phyloP scores from a whole-genome alignment of 2,113 vertebrate species.

The Hylia prasina region DNA sequence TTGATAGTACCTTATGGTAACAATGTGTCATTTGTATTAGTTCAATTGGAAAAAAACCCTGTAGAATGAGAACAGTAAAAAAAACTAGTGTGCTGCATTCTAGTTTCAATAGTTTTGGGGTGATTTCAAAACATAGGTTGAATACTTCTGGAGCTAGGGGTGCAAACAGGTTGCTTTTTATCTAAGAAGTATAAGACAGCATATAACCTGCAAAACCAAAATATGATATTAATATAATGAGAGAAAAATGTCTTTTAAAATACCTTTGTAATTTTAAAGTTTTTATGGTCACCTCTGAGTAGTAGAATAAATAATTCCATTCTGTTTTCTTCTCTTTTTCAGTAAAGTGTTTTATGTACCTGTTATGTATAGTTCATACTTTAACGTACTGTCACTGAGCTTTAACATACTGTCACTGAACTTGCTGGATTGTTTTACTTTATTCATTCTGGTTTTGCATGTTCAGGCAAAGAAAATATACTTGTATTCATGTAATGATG shows the following conservation, averaged over 20 bases:
- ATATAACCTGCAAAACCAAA: background rate
- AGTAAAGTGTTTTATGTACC: background rate
- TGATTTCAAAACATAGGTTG: slow-evolving; percentile 27
- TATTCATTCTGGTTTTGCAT: background rate
- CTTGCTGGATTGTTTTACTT: background rate
- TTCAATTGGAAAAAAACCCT: background rate
- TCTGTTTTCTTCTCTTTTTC: background rate
- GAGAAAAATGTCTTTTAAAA: background rate
- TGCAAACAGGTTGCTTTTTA: background rate
- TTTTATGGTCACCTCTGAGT: background rate
- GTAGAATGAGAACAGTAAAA: slow-evolving; percentile 17
- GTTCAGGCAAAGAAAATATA: background rate
- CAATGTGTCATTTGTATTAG: background rate
- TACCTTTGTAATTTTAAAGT: background rate
- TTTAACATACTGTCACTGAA: background rate
- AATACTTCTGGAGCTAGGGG: background rate
- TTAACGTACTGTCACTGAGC: background rate
- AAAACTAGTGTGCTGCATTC: background rate
- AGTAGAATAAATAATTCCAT: background rate
- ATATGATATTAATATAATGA: background rate
- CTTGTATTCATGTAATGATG: background rate
- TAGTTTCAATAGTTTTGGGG: background rate
- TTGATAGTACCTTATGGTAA: background rate
- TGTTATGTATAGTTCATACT: background rate
- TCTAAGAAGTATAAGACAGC: background rate